Conservation (phyloP, 1,140 invertebrate genomes). For the Orius laevigatus region DNA sequence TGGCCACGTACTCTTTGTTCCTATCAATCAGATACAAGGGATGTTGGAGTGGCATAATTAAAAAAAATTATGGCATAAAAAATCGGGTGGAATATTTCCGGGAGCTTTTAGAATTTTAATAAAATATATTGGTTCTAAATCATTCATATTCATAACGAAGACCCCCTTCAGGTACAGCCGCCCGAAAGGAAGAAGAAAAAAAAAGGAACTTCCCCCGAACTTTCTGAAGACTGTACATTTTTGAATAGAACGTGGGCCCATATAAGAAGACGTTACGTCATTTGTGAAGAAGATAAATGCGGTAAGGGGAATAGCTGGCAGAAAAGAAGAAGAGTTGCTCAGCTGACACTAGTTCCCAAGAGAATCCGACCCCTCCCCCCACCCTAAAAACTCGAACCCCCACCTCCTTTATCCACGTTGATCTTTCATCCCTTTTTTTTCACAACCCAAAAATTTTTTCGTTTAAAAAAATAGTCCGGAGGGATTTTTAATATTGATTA, state of each 20-base stretch:
- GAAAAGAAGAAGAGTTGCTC: constrained; percentile 14
- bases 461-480: no score
- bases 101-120: no score
- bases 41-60: no score
- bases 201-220: constrained; percentile 1
- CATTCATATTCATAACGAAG: constrained; percentile 7
- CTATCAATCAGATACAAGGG: no score
- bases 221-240: constrained; percentile 5
- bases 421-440: constrained; percentile 3
- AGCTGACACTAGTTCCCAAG: constrained; percentile 11
- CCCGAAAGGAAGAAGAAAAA: background rate
- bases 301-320: constrained; percentile 12
- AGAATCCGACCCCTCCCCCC: constrained; percentile 1
- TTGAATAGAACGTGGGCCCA: constrained; percentile 8
- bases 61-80: no score
- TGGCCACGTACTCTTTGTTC: no score
- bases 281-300: constrained; percentile 20
- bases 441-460: constrained; percentile 3
- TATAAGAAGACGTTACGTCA: constrained; percentile 17
- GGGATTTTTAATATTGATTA: no score
- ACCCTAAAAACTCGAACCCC: background rate
- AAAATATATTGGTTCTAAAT: background rate
- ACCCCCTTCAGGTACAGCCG: background rate
- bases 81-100: no score
- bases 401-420: constrained; percentile 1